Base-by-base conservation (phyloP, 1,140 invertebrate species). In the Arctopsyche grandis region DNA sequence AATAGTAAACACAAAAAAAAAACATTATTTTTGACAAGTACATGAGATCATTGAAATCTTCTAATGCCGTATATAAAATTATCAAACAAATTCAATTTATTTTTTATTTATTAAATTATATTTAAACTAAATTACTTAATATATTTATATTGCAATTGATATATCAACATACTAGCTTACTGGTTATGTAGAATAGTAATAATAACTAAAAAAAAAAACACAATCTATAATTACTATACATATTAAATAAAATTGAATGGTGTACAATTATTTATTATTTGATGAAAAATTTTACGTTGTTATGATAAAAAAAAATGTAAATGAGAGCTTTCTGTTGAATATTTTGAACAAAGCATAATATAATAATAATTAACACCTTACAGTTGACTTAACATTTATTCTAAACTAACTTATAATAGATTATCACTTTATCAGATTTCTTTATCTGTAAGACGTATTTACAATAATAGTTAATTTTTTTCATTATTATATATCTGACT, bases 1-100 rank as follows among this genome's bases (percentile, higher is more conserved):
- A n/a, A 80, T 73, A n/a, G 10, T 46, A 48, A 79, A 60, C 10
- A 63, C 26, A 63, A 74, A 24, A 71, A 75, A 70, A 80, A 82
- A 74, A 63, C 56, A 77, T 24, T 79, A 79, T 82, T 82, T 82
- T 82, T 82, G 81, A 82, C 81, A 80, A 82, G 81, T 82, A 79
- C 46, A 79, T 82, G 81, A 82, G 81, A 82, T 82, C 81, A 80
- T 82, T 78, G 75, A 60, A 76, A 76, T 76, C 56, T 63, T 76
- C 58, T 76, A 76, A 76, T 76, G 58, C 74, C 74, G 52, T 76
- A 76, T 76, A 82, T 77, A 77, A 80, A 82, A 80, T 75, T 75
- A 74, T 78, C 63, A 77, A 70, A 71, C 58, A 56, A 74, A 48
- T 71, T 71, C 69, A 71, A 12, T 16, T 71, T 71, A 46, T 74